phyloP scores from a whole-genome alignment of 2,113 vertebrate species.

The Heterocephalus glaber region DNA sequence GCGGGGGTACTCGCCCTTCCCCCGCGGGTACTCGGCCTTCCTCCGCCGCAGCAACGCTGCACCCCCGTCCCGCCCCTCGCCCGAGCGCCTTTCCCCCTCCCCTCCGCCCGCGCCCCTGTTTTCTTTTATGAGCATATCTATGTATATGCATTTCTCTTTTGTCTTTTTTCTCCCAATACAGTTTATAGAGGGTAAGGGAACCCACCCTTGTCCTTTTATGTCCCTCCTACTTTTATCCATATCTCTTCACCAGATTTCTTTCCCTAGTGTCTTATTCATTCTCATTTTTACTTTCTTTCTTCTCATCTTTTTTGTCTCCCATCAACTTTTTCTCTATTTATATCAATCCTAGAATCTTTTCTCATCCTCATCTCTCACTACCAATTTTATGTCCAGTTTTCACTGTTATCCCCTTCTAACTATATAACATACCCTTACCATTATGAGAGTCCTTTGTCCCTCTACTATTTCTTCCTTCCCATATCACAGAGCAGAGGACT shows the following conservation, averaged over 20 bases:
- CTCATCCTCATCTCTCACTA: neutral
- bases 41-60: too few species aligned
- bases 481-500: neutral
- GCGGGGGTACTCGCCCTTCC: too few species aligned
- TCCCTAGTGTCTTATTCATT: neutral
- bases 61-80: too few species aligned
- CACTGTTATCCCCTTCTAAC: neutral
- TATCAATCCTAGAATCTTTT: neutral
- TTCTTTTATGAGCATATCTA: neutral
- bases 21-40: too few species aligned
- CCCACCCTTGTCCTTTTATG: neutral
- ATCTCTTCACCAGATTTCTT: neutral
- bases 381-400: neutral
- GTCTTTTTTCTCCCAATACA: neutral
- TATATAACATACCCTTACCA: neutral
- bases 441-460: neutral
- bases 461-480: neutral
- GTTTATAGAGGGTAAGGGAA: neutral
- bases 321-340: neutral
- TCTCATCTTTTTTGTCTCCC: neutral
- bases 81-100: too few species aligned
- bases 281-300: neutral
- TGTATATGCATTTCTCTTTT: neutral
- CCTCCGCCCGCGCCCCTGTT: too few species aligned
- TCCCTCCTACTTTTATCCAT: neutral